These are phyloP conservation scores for Saturnia pavonia DNA, from an alignment of 2,888 invertebrate genomes.

Conservation along the genomic window DNA sequence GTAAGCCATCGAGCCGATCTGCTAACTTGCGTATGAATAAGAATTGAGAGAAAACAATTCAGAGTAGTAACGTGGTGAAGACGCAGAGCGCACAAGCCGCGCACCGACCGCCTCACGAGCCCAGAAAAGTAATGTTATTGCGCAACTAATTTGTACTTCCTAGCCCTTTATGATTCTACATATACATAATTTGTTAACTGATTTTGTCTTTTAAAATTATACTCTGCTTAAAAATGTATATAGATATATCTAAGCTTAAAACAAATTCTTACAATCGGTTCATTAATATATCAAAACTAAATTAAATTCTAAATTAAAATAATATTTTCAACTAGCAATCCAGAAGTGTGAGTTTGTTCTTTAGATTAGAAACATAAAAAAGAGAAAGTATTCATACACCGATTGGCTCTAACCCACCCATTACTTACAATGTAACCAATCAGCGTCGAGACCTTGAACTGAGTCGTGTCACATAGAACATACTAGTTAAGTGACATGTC, in stretches of 20 bases:
- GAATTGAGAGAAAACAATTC: not conserved
- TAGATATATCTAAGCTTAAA: not conserved
- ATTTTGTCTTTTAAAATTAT: not conserved
- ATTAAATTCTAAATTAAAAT: not conserved
- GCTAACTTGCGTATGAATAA: too few relatives aligned
- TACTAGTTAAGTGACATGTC: conserved; percentile 46
- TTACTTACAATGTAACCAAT: conserved; percentile 40
- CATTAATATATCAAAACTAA: not conserved
- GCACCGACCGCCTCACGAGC: not conserved
- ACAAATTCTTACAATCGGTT: not conserved
- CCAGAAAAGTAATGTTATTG: not conserved
- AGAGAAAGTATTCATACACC: conserved; percentile 12
- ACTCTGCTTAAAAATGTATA: not conserved
- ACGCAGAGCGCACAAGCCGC: not conserved
- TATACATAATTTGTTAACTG: not conserved
- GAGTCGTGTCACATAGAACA: conserved; percentile 29
- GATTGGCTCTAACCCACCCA: not conserved
- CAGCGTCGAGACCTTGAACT: conserved; percentile 36
- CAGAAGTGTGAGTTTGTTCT: not conserved
- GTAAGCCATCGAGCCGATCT: too few relatives aligned
- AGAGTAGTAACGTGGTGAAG: not conserved
- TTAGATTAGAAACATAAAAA: not conserved
- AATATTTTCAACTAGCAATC: conserved; percentile 28
- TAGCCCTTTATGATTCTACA: not conserved
- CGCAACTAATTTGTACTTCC: not conserved